A percentile compares a stretch with the other conserved stretches of the same genome.
phyloP scores from a whole-genome alignment of 1,140 invertebrate species.

The Heliconius nattereri region DNA sequence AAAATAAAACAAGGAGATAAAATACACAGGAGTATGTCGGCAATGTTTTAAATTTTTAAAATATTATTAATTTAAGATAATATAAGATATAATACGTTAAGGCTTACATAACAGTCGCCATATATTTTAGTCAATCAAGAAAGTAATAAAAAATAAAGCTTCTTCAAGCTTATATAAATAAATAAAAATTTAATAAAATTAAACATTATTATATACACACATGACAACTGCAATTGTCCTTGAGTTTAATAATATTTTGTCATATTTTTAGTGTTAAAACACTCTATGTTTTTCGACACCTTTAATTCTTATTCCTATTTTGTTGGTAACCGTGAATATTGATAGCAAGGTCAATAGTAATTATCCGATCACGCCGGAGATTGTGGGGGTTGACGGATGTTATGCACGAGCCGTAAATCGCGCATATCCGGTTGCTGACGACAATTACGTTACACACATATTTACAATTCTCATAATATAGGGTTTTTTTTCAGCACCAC shows the following conservation, averaged over 20 bases:
- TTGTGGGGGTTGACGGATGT: conserved; percentile 14
- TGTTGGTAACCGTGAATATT: not conserved
- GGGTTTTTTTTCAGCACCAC: too few species aligned
- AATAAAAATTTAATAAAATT: too few species aligned
- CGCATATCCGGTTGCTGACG: not conserved
- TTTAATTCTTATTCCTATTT: not conserved
- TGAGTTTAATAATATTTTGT: too few species aligned
- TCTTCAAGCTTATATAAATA: too few species aligned
- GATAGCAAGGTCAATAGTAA: conserved; percentile 8
- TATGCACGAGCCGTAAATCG: conserved; percentile 8
- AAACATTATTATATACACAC: too few species aligned
- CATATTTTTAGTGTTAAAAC: too few species aligned
- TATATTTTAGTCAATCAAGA: not conserved
- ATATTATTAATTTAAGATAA: not conserved
- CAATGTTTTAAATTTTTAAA: not conserved
- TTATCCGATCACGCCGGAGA: conserved; percentile 12
- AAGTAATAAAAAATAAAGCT: not conserved
- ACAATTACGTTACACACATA: conserved; percentile 13
- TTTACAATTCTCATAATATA: not conserved
- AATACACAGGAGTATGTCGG: not conserved
- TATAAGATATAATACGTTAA: not conserved
- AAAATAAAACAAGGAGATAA: conserved; percentile 20
- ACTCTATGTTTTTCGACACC: not conserved
- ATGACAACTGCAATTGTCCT: too few species aligned
- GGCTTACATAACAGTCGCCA: not conserved